Conservation (phyloP, 2,888 invertebrate genomes). For the Bruchidius siliquastri region DNA sequence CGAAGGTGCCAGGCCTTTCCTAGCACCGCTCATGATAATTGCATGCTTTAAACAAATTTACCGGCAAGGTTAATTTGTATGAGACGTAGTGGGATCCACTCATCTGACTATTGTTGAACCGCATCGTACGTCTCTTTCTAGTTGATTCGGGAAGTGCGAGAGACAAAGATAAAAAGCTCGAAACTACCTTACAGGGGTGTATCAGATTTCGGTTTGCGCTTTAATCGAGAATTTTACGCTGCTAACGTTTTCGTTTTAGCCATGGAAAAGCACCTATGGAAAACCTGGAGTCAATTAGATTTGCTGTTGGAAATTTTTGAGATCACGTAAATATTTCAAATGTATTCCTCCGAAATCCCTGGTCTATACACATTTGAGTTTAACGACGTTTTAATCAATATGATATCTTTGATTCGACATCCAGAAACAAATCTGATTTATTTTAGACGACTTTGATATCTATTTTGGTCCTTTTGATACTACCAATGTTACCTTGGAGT, state of each 20-base stretch:
- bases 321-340: too few species aligned
- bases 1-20: constrained; percentile 41
- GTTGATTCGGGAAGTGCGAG: not conserved
- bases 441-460: too few species aligned
- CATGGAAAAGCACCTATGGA: not conserved
- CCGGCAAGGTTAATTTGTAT: constrained; percentile 46
- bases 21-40: constrained; percentile 46
- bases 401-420: too few species aligned
- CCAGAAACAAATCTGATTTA: too few species aligned
- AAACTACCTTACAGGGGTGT: not conserved
- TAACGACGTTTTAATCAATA: too few species aligned
- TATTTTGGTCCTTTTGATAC: too few species aligned
- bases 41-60: constrained; percentile 49
- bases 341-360: too few species aligned
- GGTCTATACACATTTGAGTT: too few species aligned
- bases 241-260: not conserved
- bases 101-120: constrained; percentile 27
- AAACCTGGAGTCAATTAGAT: not conserved
- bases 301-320: too few species aligned
- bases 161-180: not conserved
- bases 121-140: not conserved
- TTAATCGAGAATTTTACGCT: not conserved
- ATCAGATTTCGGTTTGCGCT: not conserved
- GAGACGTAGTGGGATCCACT: constrained; percentile 43
- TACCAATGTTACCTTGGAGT: too few species aligned